A percentile compares a stretch with the other conserved stretches of the same genome.
Conservation (phyloP, 2,888 invertebrate genomes). For the Maniola hyperantus region DNA sequence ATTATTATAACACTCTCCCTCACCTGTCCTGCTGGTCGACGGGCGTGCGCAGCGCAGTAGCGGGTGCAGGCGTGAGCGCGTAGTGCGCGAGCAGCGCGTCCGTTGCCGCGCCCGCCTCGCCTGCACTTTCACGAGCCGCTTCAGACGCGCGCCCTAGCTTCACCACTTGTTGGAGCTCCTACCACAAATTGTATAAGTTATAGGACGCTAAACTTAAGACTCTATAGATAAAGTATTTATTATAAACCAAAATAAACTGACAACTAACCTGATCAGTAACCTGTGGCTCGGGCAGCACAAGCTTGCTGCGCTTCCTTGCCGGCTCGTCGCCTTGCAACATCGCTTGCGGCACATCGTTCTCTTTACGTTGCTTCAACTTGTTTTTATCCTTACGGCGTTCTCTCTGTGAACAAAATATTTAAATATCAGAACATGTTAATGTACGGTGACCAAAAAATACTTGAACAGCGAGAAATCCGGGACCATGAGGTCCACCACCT, state of each 20-base stretch:
- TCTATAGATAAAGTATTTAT: too few species aligned
- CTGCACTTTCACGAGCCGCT: conserved; percentile 93
- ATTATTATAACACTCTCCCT: neutral
- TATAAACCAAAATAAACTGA: too few species aligned
- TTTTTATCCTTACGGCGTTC: conserved; percentile 97
- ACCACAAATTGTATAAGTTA: conserved; percentile 25
- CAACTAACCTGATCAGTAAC: conserved; percentile 91
- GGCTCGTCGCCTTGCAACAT: conserved; percentile 95
- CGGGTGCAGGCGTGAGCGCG: conserved; percentile 87
- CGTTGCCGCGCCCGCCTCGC: conserved; percentile 87
- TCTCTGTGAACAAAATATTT: conserved; percentile 73
- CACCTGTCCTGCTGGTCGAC: conserved; percentile 85
- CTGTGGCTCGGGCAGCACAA: conserved; percentile 98
- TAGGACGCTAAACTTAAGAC: too few species aligned
- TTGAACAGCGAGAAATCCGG: too few species aligned
- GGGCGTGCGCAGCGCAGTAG: conserved; percentile 92
- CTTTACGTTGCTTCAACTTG: conserved; percentile 96
- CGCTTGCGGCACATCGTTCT: conserved; percentile 96
- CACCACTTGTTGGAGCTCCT: conserved; percentile 95
- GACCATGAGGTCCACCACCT: too few species aligned
- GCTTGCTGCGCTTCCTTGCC: conserved; percentile 94
- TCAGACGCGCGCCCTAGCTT: conserved; percentile 96
- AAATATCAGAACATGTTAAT: too few species aligned
- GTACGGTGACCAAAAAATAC: too few species aligned
- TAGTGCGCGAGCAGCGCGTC: conserved; percentile 96